These are phyloP conservation scores for Piscicola geometra DNA, from an alignment of 2,888 invertebrate species.

Conservation along the genomic window DNA sequence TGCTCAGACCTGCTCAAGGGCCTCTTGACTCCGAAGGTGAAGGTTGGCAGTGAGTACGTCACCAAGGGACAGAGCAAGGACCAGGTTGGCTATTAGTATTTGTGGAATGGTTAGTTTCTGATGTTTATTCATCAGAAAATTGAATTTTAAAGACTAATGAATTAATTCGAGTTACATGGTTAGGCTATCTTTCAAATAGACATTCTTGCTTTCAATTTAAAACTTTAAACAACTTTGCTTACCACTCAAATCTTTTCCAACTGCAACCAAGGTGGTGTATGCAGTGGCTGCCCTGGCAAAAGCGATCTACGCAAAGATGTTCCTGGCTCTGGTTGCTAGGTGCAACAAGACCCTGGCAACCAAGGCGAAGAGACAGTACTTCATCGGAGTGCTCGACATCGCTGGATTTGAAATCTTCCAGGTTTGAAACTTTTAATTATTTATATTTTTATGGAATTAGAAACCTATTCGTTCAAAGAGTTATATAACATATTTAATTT, in stretches of 20 bases:
- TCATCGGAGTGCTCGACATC: constrained; percentile 99
- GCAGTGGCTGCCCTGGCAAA: constrained; percentile 58
- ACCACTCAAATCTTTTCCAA: too few species aligned
- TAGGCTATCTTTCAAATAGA: not conserved
- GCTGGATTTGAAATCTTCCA: constrained; percentile 99
- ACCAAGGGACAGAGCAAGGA: constrained; percentile 97
- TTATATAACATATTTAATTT: not conserved
- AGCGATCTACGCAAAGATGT: constrained; percentile 58
- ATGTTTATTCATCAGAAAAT: not conserved
- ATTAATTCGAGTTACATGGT: not conserved
- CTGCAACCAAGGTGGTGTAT: constrained; percentile 47
- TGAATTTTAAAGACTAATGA: not conserved
- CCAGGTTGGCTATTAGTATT: constrained; percentile 53
- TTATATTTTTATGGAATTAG: too few species aligned
- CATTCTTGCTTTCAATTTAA: not conserved
- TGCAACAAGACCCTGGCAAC: constrained; percentile 99
- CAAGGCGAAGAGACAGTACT: constrained; percentile 95
- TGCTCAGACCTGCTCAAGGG: constrained; percentile 73
- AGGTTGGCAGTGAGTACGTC: constrained; percentile 93
- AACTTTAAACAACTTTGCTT: not conserved
- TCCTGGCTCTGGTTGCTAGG: constrained; percentile 86
- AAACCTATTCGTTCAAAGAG: not conserved
- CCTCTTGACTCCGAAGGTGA: constrained; percentile 88
- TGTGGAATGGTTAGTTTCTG: not conserved
- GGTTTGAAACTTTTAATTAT: too few species aligned